These are phyloP conservation scores for Gobiocypris rarus DNA, from an alignment of 2,113 vertebrate species.

Conservation along the genomic window DNA sequence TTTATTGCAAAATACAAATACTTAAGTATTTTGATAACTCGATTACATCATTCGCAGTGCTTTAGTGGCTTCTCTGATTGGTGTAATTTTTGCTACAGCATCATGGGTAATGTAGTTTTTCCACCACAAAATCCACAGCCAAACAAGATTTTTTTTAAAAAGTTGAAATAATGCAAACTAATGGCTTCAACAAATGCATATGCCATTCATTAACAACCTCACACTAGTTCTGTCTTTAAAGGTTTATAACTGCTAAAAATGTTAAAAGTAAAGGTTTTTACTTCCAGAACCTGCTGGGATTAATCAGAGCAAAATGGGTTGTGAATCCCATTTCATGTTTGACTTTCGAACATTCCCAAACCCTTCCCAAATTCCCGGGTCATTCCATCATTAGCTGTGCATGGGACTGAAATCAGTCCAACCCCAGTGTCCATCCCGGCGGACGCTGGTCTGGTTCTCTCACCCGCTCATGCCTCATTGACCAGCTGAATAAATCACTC, in stretches of 20 bases:
- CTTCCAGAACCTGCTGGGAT: not conserved
- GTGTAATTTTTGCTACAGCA: too few species aligned
- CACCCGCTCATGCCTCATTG: slow-evolving; percentile 46
- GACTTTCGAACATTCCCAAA: not conserved
- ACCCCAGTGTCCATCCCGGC: too few species aligned
- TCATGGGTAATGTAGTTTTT: not conserved
- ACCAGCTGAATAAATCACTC: slow-evolving; percentile 54
- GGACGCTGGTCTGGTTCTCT: slow-evolving; percentile 36
- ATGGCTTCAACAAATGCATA: too few species aligned
- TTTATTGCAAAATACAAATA: too few species aligned
- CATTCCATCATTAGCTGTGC: slow-evolving; percentile 14
- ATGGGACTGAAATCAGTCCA: slow-evolving; percentile 20
- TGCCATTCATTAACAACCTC: not conserved
- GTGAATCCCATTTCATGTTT: not conserved
- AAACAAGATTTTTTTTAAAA: not conserved
- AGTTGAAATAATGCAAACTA: too few species aligned
- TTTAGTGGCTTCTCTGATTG: too few species aligned
- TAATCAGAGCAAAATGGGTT: not conserved
- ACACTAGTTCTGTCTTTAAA: too few species aligned
- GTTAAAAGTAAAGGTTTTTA: too few species aligned
- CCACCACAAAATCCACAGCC: not conserved
- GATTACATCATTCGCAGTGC: too few species aligned
- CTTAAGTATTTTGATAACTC: too few species aligned
- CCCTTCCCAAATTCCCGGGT: not conserved
- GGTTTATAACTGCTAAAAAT: too few species aligned